Percentiles rank a stretch among this genome's conserved stretches.
These are phyloP conservation scores for Varecia variegata DNA, from an alignment of 2,797 vertebrate genomes.

Conservation along the genomic window DNA sequence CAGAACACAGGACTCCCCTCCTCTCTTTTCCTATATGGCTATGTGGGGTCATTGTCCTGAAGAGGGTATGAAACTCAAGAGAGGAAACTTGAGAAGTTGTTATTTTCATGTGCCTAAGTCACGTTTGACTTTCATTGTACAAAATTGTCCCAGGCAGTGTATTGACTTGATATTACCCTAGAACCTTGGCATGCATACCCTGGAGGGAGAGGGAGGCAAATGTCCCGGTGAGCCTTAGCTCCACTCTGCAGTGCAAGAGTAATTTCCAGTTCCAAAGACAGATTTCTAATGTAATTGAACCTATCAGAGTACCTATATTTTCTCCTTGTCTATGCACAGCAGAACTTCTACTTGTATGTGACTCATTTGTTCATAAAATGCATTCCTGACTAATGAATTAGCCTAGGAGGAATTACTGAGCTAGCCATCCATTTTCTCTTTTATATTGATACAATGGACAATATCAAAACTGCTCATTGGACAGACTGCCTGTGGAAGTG, in stretches of 20 bases:
- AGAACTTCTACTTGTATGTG: neutral
- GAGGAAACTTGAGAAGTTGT: neutral
- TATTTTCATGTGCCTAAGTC: neutral
- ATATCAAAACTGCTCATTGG: neutral
- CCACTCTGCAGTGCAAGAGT: neutral
- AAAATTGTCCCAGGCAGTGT: neutral
- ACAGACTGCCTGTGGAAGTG: neutral
- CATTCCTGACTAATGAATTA: neutral
- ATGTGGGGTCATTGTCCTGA: neutral
- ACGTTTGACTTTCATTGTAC: neutral
- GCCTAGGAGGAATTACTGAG: neutral
- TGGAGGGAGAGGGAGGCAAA: neutral
- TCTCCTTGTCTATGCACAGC: neutral
- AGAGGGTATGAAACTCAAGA: neutral
- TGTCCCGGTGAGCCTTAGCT: rapidly evolving
- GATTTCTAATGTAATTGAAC: neutral
- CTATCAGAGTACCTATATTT: neutral
- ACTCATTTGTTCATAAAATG: neutral
- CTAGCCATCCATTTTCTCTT: neutral
- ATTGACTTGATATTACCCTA: neutral
- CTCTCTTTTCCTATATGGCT: neutral
- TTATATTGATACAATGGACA: neutral
- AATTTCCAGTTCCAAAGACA: neutral
- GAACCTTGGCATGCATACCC: neutral
- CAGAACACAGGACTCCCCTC: neutral